Base-by-base conservation (phyloP, 2,888 invertebrate genomes). In the Drosophila monieri region DNA sequence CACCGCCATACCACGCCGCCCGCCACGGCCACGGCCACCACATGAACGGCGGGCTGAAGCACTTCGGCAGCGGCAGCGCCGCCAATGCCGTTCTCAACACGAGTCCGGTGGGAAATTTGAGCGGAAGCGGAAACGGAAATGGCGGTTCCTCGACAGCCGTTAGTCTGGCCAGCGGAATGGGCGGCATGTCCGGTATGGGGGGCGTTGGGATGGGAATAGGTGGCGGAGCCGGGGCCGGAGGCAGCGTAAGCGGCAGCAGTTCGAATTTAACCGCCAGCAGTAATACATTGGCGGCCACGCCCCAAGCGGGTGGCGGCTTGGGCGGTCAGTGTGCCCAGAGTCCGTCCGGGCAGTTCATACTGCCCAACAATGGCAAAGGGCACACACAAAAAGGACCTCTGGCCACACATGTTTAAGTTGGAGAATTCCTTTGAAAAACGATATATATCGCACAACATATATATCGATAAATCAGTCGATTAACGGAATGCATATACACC, bases 1-100 rank as follows among this genome's bases (percentile, higher is more conserved):
- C 96, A 43, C 96, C 96, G 5, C 96, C 96, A 2, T 96, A 96
- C 88, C 94, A 94, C 83, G 89, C 90, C 46, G 84, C 91, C 8
- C 87, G 91, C 46, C 87, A 89, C 70, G 48, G 49, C 25, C 64
- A 66, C 4, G 66, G 44, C 35, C 53, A 69, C 15, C 56, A 86
- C 67, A 80, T 79, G 67, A 91, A 89, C 56, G 89, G 88, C 48
- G 88, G 85, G 6, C 49, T 85, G 3, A 88, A 88, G 70, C 88
- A 84, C 25, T 89, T 79, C n/a, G 78, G 76, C 2, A 64, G 58
- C 55, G 70, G 65, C 14, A 58, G 30, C 23, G 47, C 39, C 3
- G 35, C 55, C 23, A 44, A 12, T 32, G 25, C 46, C 2, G 70
- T 58, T 37, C 58, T 58, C 51, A 67, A 58, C 9, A 61, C 72